phyloP scores from a whole-genome alignment of 2,888 invertebrate species.

The Penaeus monodon region DNA sequence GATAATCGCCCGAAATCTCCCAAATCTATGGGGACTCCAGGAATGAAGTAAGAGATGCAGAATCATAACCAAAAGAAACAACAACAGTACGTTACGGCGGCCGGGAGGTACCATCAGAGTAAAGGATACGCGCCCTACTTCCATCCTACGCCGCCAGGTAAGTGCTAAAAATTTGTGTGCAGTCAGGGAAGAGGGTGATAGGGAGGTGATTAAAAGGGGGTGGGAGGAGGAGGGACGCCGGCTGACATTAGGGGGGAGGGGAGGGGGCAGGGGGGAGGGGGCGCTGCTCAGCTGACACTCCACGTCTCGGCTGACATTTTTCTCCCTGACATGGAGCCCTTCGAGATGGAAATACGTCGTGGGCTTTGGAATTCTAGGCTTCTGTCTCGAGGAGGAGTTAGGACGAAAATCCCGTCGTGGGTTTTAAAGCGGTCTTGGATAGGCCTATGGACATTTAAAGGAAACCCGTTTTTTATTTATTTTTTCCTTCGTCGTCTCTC shows the following conservation, averaged over 20 bases:
- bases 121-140: constrained; percentile 31
- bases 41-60: constrained; percentile 48
- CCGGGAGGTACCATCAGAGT: constrained; percentile 33
- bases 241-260: constrained; percentile 47
- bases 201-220: constrained; percentile 1
- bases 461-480: no score
- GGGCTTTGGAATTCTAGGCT: no score
- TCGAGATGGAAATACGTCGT: no score
- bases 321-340: not conserved
- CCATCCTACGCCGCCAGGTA: constrained; percentile 46
- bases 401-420: no score
- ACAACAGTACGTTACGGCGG: constrained; percentile 43
- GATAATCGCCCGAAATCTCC: constrained; percentile 54
- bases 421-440: no score
- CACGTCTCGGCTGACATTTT: not conserved
- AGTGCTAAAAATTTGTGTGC: not conserved
- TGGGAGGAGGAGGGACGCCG: constrained; percentile 46
- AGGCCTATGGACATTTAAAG: no score
- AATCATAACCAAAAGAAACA: constrained; percentile 52
- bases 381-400: no score
- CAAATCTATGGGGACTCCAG: constrained; percentile 53
- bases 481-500: no score
- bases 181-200: not conserved
- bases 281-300: constrained; percentile 50
- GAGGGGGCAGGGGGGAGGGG: constrained; percentile 14